These are phyloP conservation scores for Lycodopsis pacificus DNA, from an alignment of 2,797 vertebrate genomes.

Conservation along the genomic window DNA sequence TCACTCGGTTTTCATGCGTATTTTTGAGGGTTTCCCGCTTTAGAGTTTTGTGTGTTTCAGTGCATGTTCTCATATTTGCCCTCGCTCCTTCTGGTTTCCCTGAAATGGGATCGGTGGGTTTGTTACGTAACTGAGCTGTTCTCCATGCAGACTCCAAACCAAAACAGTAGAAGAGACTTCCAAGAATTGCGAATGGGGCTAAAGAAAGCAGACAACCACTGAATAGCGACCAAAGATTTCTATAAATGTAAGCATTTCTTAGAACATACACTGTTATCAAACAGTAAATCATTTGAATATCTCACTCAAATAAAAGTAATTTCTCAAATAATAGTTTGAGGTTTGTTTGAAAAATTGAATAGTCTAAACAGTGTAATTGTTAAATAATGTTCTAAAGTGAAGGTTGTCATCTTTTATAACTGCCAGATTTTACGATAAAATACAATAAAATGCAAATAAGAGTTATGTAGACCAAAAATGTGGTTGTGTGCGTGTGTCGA, in stretches of 20 bases:
- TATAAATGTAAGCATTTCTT: neutral
- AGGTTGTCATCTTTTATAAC: no score
- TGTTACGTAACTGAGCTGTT: constrained; percentile 46
- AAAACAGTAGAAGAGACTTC: constrained; percentile 35
- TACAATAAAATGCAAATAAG: neutral
- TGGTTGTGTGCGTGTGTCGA: neutral
- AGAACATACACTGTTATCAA: neutral
- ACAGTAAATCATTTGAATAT: neutral
- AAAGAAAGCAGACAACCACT: constrained; percentile 16
- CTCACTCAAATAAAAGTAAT: neutral
- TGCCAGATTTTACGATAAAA: neutral
- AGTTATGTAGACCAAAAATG: neutral
- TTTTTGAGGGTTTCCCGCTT: constrained; percentile 6
- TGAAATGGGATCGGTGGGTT: constrained; percentile 45
- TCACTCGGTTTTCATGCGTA: neutral
- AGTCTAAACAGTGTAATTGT: no score
- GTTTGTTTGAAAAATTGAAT: no score
- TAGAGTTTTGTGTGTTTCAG: constrained; percentile 22
- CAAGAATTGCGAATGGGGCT: constrained; percentile 27
- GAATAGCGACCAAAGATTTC: neutral
- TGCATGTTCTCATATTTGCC: constrained; percentile 13
- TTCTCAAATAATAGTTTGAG: no score
- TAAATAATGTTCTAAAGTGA: no score
- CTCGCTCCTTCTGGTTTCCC: constrained; percentile 16
- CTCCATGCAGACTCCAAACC: constrained; percentile 55